Evolutionary conservation across 2,888 invertebrate species (phyloP).

Genomic region (Meiosimyza decipiens): DNA sequence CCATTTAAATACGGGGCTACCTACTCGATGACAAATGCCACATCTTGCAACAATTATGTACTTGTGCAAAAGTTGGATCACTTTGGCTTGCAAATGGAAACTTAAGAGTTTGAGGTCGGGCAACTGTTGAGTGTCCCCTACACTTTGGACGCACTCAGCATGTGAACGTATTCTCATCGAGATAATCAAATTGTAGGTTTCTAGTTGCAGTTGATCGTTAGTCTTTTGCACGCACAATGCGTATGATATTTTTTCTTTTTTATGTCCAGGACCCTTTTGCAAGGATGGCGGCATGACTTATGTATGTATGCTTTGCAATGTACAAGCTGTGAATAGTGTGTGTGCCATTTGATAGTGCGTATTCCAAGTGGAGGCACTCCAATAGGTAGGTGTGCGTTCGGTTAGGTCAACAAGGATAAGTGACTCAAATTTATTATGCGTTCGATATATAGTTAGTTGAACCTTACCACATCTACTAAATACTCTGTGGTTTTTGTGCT

Average conservation of each 20-base stretch:
- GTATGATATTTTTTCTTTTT: neutral
- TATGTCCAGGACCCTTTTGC: no score
- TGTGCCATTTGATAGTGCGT: conserved; percentile 7
- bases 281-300: no score
- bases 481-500: conserved; percentile 55
- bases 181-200: conserved; percentile 63
- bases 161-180: conserved; percentile 59
- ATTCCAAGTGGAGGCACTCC: conserved; percentile 1
- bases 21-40: conserved; percentile 54
- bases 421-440: conserved; percentile 51
- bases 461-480: conserved; percentile 41
- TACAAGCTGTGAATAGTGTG: neutral
- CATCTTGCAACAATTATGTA: conserved; percentile 42
- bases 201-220: conserved; percentile 36
- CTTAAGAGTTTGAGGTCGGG: neutral
- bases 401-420: conserved; percentile 7
- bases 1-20: conserved; percentile 56
- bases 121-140: conserved; percentile 3
- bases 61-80: neutral
- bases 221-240: conserved; percentile 8
- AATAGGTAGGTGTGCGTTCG: neutral
- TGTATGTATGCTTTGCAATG: conserved; percentile 27
- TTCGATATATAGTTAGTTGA: conserved; percentile 60
- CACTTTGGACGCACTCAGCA: conserved; percentile 41
- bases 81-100: neutral